phyloP scores from a whole-genome alignment of 2,113 vertebrate genomes.

The Suricata suricatta region DNA sequence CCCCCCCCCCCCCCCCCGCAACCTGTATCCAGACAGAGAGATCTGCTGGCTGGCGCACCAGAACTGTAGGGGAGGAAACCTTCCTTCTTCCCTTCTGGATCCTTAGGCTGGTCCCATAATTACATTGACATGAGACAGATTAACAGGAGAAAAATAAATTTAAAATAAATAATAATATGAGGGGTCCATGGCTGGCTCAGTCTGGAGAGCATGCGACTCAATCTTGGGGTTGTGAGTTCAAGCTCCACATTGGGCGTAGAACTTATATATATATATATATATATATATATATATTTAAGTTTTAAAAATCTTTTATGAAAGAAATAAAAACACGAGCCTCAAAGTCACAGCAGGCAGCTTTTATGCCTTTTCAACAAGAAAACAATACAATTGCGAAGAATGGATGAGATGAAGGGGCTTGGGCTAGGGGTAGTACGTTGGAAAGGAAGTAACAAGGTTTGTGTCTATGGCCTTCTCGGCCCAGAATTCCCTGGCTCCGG shows the following conservation, averaged over 20 bases:
- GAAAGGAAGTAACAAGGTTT: neutral
- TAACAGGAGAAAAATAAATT: neutral
- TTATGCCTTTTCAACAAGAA: neutral
- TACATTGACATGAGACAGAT: neutral
- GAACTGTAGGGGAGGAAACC: neutral
- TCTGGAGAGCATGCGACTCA: neutral
- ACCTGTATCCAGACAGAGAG: neutral
- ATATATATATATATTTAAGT: too few relatives aligned
- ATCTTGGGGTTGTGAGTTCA: neutral
- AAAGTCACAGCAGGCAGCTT: neutral
- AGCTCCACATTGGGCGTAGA: neutral
- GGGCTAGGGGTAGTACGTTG: neutral
- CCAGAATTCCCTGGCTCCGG: neutral
- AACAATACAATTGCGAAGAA: neutral
- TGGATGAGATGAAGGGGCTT: neutral
- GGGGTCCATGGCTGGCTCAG: neutral
- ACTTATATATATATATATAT: too few relatives aligned
- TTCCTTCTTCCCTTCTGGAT: neutral
- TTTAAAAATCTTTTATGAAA: neutral
- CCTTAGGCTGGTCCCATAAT: neutral
- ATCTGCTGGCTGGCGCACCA: neutral
- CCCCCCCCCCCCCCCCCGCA: fast-evolving
- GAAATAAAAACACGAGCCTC: neutral
- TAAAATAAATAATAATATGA: neutral
- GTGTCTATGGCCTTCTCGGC: neutral